These are phyloP conservation scores for Pionites leucogaster DNA, from an alignment of 2,113 vertebrate genomes.

Conservation along the genomic window DNA sequence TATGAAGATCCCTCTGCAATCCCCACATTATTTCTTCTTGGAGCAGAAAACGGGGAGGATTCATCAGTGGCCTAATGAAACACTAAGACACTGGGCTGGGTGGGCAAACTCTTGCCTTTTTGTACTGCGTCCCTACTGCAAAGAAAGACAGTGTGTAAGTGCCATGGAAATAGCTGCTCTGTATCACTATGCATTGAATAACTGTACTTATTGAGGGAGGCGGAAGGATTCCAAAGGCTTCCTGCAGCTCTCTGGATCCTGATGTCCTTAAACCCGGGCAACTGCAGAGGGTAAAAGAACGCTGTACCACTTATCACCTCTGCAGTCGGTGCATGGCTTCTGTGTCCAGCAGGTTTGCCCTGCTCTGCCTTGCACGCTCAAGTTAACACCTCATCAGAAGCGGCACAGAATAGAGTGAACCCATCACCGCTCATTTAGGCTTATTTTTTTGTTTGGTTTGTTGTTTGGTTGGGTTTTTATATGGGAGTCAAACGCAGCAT, in stretches of 20 bases:
- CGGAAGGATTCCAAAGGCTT: background rate
- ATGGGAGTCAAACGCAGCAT: background rate
- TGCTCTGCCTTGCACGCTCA: fast-evolving
- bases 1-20: background rate
- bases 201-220: background rate
- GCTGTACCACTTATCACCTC: too few species aligned
- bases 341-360: background rate
- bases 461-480: background rate
- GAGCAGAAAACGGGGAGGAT: background rate
- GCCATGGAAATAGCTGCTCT: background rate
- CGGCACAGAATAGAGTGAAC: background rate
- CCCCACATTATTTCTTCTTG: background rate
- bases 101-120: background rate
- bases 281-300: background rate
- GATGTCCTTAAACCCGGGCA: background rate
- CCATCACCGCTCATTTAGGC: background rate
- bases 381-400: background rate
- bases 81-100: too few species aligned
- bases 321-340: fast-evolving
- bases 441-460: background rate
- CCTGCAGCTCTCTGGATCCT: background rate
- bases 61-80: background rate
- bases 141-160: background rate
- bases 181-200: background rate
- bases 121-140: background rate